Conservation (phyloP, 2,888 invertebrate species). For the Malthinus flaveolus region DNA sequence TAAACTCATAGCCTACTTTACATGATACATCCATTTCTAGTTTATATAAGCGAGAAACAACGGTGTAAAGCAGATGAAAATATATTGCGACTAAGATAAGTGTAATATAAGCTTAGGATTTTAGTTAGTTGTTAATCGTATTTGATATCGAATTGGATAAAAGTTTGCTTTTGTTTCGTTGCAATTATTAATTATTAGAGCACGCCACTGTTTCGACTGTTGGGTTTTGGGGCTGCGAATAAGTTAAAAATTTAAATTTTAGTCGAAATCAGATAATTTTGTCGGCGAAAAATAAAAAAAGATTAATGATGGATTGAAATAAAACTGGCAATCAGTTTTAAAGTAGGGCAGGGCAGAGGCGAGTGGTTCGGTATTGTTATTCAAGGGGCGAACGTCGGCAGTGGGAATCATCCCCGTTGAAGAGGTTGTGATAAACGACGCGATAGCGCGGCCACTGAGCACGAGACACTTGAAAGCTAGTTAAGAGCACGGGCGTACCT, state of each 20-base stretch:
- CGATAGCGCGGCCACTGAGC: conserved; percentile 36
- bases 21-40: conserved; percentile 42
- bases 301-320: conserved; percentile 30
- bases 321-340: conserved; percentile 31
- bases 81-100: conserved; percentile 21
- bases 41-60: conserved; percentile 35
- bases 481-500: conserved; percentile 29
- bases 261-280: conserved; percentile 24
- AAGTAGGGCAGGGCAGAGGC: conserved; percentile 28
- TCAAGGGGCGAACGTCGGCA: conserved; percentile 40
- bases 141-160: no score
- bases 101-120: background rate
- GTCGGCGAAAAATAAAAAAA: conserved; percentile 25
- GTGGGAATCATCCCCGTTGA: conserved; percentile 42
- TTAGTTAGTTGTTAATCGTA: no score
- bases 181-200: no score
- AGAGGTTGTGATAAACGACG: conserved; percentile 47
- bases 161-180: no score
- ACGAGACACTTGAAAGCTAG: conserved; percentile 29
- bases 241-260: conserved; percentile 20
- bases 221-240: background rate
- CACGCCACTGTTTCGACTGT: no score
- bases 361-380: conserved; percentile 42
- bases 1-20: conserved; percentile 41
- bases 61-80: conserved; percentile 29